phyloP scores from a whole-genome alignment of 2,888 invertebrate genomes.

The Heliconius hortense region DNA sequence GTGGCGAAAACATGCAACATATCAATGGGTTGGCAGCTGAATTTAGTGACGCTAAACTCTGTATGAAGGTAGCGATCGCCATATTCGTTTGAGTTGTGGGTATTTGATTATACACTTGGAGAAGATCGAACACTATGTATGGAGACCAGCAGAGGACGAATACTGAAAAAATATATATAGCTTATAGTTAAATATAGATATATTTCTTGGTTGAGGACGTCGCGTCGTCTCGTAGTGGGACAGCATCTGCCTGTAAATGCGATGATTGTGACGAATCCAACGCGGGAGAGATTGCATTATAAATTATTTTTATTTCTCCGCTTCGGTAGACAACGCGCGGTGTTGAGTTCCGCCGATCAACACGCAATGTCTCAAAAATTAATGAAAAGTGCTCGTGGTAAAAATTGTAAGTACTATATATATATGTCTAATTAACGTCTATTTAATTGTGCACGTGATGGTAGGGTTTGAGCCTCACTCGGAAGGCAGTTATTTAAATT shows the following conservation, averaged over 20 bases:
- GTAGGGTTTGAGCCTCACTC: too few species aligned
- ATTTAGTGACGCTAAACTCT: constrained; percentile 95
- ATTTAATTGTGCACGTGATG: too few species aligned
- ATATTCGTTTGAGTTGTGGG: constrained; percentile 89
- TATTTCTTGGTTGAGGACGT: not conserved
- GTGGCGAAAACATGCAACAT: constrained; percentile 96
- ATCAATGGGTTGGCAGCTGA: constrained; percentile 97
- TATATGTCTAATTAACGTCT: too few species aligned
- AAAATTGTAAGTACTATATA: too few species aligned
- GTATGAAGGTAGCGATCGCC: constrained; percentile 94
- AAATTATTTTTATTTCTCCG: not conserved
- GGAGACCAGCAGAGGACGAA: constrained; percentile 98
- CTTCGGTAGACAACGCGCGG: not conserved
- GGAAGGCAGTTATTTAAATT: too few species aligned
- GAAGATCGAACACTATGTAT: constrained; percentile 94
- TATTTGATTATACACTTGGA: constrained; percentile 93
- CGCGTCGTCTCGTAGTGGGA: too few species aligned
- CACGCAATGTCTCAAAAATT: not conserved
- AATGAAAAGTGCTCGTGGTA: too few species aligned
- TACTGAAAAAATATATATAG: constrained; percentile 78
- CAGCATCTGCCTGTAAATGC: not conserved
- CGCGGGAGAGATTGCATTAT: not conserved
- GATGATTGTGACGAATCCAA: not conserved
- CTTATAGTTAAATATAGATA: not conserved
- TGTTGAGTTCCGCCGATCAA: not conserved